A percentile compares a stretch with the other conserved stretches of the same genome.
These are phyloP conservation scores for Antechinus flavipes DNA, from an alignment of 2,113 vertebrate genomes.

Conservation along the genomic window DNA sequence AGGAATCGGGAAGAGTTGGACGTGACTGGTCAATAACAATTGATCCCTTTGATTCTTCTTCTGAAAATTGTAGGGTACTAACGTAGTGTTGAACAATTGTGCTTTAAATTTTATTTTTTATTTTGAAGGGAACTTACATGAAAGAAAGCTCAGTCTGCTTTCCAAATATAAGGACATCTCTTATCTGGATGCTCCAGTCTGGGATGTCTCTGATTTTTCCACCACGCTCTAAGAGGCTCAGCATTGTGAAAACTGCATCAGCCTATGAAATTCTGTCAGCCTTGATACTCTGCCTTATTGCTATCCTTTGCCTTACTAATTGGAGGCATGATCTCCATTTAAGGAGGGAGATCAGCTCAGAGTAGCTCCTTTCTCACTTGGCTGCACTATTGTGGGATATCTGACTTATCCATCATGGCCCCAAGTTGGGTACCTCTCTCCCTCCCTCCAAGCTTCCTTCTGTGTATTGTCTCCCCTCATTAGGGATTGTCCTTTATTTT, in stretches of 20 bases:
- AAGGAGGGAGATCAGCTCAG: no score
- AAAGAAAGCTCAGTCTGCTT: background rate
- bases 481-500: background rate
- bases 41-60: background rate
- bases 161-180: background rate
- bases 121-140: background rate
- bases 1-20: background rate
- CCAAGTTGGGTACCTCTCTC: background rate
- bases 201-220: background rate
- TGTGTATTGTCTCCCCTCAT: no score
- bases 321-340: no score
- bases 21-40: background rate
- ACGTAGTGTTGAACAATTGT: background rate
- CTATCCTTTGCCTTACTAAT: background rate
- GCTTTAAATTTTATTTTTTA: background rate
- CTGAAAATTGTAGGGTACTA: background rate
- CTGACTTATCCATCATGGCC: background rate
- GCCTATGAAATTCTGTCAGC: background rate
- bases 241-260: background rate
- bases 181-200: background rate
- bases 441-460: background rate
- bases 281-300: background rate
- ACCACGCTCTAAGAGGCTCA: background rate
- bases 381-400: background rate
- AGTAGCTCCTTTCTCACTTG: background rate